A percentile compares a stretch with the other conserved stretches of the same genome.
phyloP scores from a whole-genome alignment of 2,888 invertebrate species.

The Boloria euphrosyne region DNA sequence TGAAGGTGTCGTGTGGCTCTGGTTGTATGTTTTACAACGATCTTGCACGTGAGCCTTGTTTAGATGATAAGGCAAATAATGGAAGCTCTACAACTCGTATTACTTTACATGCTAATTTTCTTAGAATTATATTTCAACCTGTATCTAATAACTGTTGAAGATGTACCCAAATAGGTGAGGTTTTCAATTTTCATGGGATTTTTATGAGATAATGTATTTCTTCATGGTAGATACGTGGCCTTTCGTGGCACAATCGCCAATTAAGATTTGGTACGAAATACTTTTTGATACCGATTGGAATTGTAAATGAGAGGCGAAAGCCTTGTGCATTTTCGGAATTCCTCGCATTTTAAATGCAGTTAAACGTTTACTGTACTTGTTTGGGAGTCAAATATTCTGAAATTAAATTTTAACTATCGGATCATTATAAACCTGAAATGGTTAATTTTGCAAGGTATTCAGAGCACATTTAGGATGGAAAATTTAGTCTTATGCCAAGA shows the following conservation, averaged over 20 bases:
- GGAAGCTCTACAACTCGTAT: constrained; percentile 3
- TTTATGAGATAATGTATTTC: background rate
- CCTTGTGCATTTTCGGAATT: constrained; percentile 30
- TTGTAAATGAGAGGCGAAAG: constrained; percentile 35
- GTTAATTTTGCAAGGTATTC: constrained; percentile 17
- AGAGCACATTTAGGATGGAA: background rate
- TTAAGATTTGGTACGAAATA: constrained; percentile 15
- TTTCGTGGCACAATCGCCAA: background rate
- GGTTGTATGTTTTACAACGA: constrained; percentile 9
- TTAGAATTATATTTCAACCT: background rate
- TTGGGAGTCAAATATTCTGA: constrained; percentile 19
- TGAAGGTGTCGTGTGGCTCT: constrained; percentile 15
- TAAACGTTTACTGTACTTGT: constrained; percentile 13
- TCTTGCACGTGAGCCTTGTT: constrained; percentile 6
- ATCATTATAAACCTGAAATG: background rate
- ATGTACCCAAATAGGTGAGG: too few species aligned
- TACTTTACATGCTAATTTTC: constrained; percentile 6
- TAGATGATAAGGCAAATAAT: constrained; percentile 7
- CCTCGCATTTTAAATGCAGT: constrained; percentile 28
- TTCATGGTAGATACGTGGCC: background rate
- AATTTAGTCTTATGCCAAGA: too few species aligned
- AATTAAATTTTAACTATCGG: constrained; percentile 24
- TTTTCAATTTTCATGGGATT: background rate
- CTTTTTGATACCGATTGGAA: constrained; percentile 23
- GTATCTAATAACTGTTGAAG: background rate